These are phyloP conservation scores for Glyptemys insculpta DNA, from an alignment of 2,797 vertebrate species.

Conservation along the genomic window DNA sequence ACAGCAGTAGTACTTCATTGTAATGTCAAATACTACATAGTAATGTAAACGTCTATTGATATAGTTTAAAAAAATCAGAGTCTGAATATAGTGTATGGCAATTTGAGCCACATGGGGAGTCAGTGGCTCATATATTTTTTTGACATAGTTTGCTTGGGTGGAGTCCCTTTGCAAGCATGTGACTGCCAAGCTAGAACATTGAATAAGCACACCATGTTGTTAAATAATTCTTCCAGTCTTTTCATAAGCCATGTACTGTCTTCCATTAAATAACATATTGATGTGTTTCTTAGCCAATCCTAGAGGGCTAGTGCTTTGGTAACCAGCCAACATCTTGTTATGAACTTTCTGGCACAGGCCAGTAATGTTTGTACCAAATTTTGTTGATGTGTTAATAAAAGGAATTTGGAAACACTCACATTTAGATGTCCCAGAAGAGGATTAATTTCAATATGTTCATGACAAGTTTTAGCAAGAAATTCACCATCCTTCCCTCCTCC, in stretches of 20 bases:
- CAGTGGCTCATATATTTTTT: background rate
- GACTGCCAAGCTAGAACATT: background rate
- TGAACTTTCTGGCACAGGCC: slow-evolving; percentile 39
- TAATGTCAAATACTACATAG: background rate
- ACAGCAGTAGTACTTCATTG: background rate
- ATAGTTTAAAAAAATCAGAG: background rate
- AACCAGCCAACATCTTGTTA: slow-evolving; percentile 29
- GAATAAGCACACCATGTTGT: background rate
- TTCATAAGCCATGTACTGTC: background rate
- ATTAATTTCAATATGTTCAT: slow-evolving; percentile 29
- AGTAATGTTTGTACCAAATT: slow-evolving; percentile 46
- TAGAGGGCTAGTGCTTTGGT: slow-evolving; percentile 49
- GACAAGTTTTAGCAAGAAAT: slow-evolving; percentile 12
- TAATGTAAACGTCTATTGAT: background rate
- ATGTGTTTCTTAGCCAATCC: slow-evolving; percentile 43
- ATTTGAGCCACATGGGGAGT: background rate
- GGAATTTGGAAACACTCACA: slow-evolving; percentile 41
- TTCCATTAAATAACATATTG: slow-evolving; percentile 45
- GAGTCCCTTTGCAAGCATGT: background rate
- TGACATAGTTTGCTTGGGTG: slow-evolving; percentile 40
- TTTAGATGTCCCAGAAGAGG: slow-evolving; percentile 25
- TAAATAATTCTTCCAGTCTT: slow-evolving; percentile 8
- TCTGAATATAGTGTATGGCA: background rate
- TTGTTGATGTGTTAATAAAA: slow-evolving; percentile 35
- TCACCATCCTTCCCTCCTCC: background rate